Evolutionary conservation across 2,113 vertebrate genomes (phyloP).

Genomic region (Carettochelys insculpta): DNA sequence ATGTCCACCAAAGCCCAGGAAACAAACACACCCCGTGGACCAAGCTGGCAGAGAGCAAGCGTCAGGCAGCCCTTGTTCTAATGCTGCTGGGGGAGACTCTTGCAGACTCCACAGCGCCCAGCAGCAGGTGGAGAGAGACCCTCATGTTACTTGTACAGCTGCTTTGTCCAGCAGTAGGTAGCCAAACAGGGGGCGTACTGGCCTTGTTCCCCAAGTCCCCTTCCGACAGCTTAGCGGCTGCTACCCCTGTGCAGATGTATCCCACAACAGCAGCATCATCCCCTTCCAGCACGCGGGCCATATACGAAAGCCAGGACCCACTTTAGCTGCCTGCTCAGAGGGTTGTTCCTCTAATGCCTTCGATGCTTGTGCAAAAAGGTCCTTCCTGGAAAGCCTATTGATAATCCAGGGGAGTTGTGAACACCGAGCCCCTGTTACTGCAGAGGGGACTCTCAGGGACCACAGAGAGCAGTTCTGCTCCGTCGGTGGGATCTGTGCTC

Average conservation of each 20-base stretch:
- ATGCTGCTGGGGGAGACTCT: background rate
- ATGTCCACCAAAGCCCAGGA: background rate
- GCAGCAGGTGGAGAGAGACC: background rate
- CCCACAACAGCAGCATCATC: background rate
- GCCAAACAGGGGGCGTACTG: background rate
- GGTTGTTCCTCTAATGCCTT: background rate
- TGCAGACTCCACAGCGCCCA: background rate
- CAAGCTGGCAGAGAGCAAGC: background rate
- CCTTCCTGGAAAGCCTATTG: background rate
- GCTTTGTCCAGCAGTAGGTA: rapidly evolving
- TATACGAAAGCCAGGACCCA: background rate
- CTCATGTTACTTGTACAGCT: background rate
- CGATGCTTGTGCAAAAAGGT: background rate
- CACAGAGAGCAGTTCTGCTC: background rate
- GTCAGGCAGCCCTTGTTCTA: constrained; percentile 29
- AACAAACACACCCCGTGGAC: background rate
- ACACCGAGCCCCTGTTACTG: background rate
- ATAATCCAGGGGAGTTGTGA: background rate
- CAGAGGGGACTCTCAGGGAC: background rate
- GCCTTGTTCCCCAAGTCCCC: background rate
- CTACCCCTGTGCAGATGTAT: background rate
- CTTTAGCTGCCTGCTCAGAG: background rate
- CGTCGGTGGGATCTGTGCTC: background rate
- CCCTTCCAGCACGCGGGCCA: background rate
- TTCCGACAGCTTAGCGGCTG: background rate